Percentiles rank a stretch among this genome's conserved stretches.
Conservation (phyloP, 2,113 vertebrate genomes). For the Anolis carolinensis region DNA sequence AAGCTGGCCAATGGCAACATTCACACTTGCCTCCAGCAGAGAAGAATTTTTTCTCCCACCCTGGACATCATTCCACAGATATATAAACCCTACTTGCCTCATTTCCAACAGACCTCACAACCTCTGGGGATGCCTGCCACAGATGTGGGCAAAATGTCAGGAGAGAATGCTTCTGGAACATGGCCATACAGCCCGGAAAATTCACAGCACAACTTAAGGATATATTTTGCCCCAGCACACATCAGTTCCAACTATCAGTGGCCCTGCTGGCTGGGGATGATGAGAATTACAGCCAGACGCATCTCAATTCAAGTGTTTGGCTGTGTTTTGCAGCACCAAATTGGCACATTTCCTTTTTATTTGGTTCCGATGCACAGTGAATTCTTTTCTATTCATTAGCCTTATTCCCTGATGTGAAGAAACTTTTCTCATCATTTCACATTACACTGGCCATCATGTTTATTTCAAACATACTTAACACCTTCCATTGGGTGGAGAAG, state of each 20-base stretch:
- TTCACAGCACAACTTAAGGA: no score
- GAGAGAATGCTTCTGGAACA: no score
- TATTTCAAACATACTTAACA: not conserved
- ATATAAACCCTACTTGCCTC: no score
- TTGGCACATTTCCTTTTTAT: not conserved
- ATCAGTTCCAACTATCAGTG: not conserved
- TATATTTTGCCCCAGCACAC: not conserved
- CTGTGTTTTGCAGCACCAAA: not conserved
- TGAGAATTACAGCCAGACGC: not conserved
- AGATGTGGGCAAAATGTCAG: no score
- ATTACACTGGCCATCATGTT: not conserved
- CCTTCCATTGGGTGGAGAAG: not conserved
- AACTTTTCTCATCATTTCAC: not conserved
- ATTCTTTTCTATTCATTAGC: not conserved
- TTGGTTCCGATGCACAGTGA: not conserved
- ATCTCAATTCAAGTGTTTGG: not conserved
- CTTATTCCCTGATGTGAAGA: not conserved
- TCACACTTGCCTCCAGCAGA: no score
- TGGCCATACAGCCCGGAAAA: no score
- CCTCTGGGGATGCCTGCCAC: no score
- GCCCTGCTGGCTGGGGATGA: not conserved
- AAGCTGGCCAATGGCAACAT: no score
- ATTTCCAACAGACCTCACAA: no score
- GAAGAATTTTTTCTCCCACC: no score
- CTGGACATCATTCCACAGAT: no score